These are phyloP conservation scores for Ammodramus savannarum DNA, from an alignment of 2,113 vertebrate genomes.

Conservation along the genomic window DNA sequence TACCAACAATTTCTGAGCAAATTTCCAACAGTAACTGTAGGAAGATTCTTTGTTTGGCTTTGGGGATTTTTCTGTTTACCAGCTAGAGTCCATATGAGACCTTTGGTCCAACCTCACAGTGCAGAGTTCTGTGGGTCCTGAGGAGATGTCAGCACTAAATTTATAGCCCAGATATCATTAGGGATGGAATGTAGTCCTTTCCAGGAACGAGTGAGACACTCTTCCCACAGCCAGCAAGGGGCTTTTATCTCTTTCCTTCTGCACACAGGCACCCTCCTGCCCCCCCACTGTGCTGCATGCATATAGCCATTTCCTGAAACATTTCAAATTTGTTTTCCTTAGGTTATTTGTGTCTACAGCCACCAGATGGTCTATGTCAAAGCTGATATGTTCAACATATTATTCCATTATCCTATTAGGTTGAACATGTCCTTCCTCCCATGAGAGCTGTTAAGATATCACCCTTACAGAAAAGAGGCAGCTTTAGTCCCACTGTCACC, in stretches of 20 bases:
- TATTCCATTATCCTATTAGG: slow-evolving; percentile 78
- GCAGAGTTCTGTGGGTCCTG: not conserved
- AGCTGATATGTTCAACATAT: slow-evolving; percentile 61
- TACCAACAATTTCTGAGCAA: not conserved
- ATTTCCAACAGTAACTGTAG: not conserved
- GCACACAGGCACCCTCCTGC: not conserved
- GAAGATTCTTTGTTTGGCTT: not conserved
- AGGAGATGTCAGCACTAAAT: not conserved
- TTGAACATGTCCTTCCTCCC: slow-evolving; percentile 75
- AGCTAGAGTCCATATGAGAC: not conserved
- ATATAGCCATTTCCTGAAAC: slow-evolving; percentile 62
- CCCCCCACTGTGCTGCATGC: not conserved
- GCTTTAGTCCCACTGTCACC: slow-evolving; percentile 20
- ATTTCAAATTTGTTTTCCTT: slow-evolving; percentile 54
- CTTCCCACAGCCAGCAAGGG: not conserved
- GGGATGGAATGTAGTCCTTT: slow-evolving; percentile 31
- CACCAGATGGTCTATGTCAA: slow-evolving; percentile 73
- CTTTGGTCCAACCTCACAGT: not conserved
- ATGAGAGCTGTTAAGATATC: slow-evolving; percentile 62
- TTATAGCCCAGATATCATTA: not conserved
- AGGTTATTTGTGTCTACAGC: slow-evolving; percentile 68
- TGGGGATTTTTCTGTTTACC: not conserved
- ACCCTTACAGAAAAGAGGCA: slow-evolving; percentile 10
- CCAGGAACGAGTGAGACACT: slow-evolving; percentile 6
- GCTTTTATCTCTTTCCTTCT: slow-evolving; percentile 1